Evolutionary conservation across 1,140 invertebrate species (phyloP).

Genomic region (Macrocentrus cingulum): DNA sequence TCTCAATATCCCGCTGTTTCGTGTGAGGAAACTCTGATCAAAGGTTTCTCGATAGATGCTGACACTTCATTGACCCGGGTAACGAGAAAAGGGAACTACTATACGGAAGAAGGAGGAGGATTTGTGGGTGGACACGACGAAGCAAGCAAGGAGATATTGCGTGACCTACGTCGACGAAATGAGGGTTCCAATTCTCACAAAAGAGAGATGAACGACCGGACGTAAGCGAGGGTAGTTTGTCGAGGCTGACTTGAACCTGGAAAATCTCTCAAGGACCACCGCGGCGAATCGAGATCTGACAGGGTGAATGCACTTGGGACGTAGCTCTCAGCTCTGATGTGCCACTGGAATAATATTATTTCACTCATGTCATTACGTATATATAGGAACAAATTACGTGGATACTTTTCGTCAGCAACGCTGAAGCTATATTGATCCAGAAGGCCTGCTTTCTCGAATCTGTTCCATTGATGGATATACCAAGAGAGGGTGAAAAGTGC

Average conservation of each 20-base stretch:
- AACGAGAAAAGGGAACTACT: neutral
- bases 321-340: too few relatives aligned
- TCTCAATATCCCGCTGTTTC: too few relatives aligned
- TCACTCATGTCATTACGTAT: too few relatives aligned
- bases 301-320: slow-evolving; percentile 4
- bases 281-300: neutral
- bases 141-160: neutral
- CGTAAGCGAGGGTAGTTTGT: neutral
- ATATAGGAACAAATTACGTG: neutral
- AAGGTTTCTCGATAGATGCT: neutral
- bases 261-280: neutral
- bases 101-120: too few relatives aligned
- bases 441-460: slow-evolving; percentile 2
- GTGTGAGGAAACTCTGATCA: too few relatives aligned
- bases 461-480: neutral
- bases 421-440: slow-evolving; percentile 16
- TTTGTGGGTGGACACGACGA: neutral
- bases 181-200: neutral
- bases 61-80: slow-evolving; percentile 1
- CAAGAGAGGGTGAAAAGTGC: slow-evolving; percentile 2
- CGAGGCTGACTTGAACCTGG: neutral
- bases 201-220: slow-evolving; percentile 4
- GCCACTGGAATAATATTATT: too few relatives aligned
- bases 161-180: neutral
- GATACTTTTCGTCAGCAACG: neutral